phyloP scores from a whole-genome alignment of 2,113 vertebrate species.

The Microtus ochrogaster region DNA sequence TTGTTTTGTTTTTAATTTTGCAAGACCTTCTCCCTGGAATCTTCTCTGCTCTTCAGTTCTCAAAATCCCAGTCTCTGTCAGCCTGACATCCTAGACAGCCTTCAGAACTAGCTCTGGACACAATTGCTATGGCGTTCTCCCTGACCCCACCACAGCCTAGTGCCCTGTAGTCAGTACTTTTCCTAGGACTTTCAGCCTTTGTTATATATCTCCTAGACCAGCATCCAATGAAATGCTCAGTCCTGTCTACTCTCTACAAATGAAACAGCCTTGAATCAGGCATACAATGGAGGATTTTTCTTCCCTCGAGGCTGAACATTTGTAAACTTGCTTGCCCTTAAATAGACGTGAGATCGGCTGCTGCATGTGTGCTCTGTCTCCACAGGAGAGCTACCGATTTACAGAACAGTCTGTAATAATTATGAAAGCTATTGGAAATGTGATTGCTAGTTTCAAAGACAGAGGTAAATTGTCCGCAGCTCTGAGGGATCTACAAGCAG shows the following conservation, averaged over 20 bases:
- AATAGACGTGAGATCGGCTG: background rate
- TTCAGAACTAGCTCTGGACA: background rate
- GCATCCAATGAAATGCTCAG: background rate
- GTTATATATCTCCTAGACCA: background rate
- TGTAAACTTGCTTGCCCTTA: background rate
- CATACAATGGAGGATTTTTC: background rate
- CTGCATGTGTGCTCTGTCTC: background rate
- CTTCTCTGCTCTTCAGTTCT: background rate
- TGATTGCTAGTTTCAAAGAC: constrained; percentile 88
- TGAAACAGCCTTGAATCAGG: background rate
- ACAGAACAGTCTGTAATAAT: constrained; percentile 88
- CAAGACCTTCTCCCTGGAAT: background rate
- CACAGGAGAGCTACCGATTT: constrained; percentile 92
- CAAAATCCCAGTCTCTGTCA: background rate
- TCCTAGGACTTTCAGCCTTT: background rate
- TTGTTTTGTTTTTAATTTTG: background rate
- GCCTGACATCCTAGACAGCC: background rate
- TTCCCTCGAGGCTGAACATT: background rate
- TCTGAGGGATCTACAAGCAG: constrained; percentile 83
- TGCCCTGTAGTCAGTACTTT: background rate
- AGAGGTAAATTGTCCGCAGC: constrained; percentile 82
- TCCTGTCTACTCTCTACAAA: background rate
- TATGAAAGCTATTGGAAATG: constrained; percentile 88
- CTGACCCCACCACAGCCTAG: accelerated
- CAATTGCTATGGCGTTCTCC: background rate